These are phyloP conservation scores for Batillaria attramentaria DNA, from an alignment of 1,140 invertebrate species.

Conservation along the genomic window DNA sequence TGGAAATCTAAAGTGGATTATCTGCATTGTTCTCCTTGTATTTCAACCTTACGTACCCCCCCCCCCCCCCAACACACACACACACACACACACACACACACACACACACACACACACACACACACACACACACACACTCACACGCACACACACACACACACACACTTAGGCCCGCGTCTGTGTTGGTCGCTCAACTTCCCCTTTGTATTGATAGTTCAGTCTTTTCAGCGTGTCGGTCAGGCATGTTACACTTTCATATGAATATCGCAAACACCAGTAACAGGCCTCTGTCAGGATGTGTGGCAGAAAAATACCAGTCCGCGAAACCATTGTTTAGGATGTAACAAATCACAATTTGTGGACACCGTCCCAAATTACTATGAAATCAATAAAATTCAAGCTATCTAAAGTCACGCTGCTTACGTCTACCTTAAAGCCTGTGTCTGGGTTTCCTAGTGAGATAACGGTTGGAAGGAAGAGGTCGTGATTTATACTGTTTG, in stretches of 20 bases:
- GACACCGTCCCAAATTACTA: no score
- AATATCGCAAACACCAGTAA: background rate
- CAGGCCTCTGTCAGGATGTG: background rate
- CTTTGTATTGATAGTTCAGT: background rate
- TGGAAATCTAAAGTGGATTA: no score
- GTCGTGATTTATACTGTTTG: no score
- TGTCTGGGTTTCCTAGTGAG: no score
- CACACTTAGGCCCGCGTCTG: background rate
- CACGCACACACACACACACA: slow-evolving; percentile 13
- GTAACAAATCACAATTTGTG: background rate
- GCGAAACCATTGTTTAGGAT: background rate
- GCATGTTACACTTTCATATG: background rate
- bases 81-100: background rate
- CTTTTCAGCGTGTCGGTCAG: background rate
- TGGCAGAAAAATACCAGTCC: background rate
- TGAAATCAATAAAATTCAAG: no score
- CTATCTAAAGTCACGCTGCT: no score
- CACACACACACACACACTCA: slow-evolving; percentile 18
- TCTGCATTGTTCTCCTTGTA: no score
- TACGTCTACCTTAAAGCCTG: no score
- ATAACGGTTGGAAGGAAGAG: no score
- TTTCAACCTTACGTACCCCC: no score
- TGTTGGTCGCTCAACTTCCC: background rate
- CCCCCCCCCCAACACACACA: no score
- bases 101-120: slow-evolving; percentile 8